Base-by-base conservation (phyloP, 2,888 invertebrate species). In the Lasius fuliginosus region DNA sequence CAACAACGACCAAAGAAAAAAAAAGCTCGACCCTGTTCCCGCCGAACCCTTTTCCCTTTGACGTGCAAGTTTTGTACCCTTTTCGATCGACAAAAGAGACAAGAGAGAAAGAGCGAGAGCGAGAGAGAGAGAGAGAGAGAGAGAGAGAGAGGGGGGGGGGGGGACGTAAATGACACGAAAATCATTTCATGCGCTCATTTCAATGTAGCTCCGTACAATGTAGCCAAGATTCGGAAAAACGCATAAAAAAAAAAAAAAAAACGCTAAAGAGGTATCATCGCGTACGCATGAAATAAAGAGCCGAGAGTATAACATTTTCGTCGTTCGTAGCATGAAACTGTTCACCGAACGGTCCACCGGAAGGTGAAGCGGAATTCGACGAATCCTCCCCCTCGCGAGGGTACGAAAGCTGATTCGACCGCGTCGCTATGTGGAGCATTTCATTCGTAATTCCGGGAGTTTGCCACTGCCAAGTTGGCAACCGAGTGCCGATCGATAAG, bases 381-480 rank as follows among this genome's bases (percentile, higher is more conserved):
- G 60, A 36, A 84, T 64, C 84, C 69, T 64, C 62, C 71, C 77
- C 71, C 77, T 40, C 49, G 83, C 71, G 62, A 85, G 86, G 89
- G 86, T 83, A 89, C 74, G 89, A 89, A 89, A 88, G 83, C 85
- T 53, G 76, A 53, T 76, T 73, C 76, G 85, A 82, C 81, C 77
- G 83, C 82, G 71, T 85, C 69, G 82, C 85, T 90, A 89, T 90
- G 86, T 87, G 74, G 90, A 90, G 83, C 86, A 88, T 90, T 90
- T 90, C 90, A 86, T 86, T 90, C 87, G 90, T 84, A 90, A 90
- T 90, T 87, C 88, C 88, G 86, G 86, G 89, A 90, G 90, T 90
- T 88, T 65, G 79, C 88, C 87, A 88, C 90, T 90, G 91, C 91
- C 91, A 91, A 91, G 89, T 91, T 91, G 91, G 91, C 91, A 91